A percentile compares a stretch with the other conserved stretches of the same genome.
Evolutionary conservation across 2,888 invertebrate species (phyloP).

Genomic region (Acleris holmiana): DNA sequence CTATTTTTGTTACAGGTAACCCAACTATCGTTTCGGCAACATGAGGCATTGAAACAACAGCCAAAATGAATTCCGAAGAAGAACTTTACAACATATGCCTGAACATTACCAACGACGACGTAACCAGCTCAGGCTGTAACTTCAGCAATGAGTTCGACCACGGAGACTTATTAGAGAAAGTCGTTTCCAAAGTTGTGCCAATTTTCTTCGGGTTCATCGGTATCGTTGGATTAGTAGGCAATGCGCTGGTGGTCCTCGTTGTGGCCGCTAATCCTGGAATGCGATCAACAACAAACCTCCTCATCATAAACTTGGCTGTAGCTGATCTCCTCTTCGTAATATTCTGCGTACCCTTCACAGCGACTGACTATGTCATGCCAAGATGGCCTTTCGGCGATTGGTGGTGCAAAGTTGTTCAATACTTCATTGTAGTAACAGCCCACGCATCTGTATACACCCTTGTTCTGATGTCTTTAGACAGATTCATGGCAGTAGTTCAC

Average conservation of each 20-base stretch:
- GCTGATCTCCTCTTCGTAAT: slow-evolving; percentile 96
- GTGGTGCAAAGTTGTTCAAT: slow-evolving; percentile 96
- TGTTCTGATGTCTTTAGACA: slow-evolving; percentile 96
- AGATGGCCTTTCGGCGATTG: slow-evolving; percentile 96
- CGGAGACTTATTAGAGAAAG: slow-evolving; percentile 84
- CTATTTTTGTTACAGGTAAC: slow-evolving; percentile 61
- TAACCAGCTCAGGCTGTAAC: slow-evolving; percentile 65
- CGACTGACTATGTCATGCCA: slow-evolving; percentile 93
- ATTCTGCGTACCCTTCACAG: slow-evolving; percentile 97
- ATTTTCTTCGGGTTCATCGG: slow-evolving; percentile 94
- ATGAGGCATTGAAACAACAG: slow-evolving; percentile 50
- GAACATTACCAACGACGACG: slow-evolving; percentile 68
- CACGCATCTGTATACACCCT: slow-evolving; percentile 97
- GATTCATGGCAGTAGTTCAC: slow-evolving; percentile 96
- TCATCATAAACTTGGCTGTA: slow-evolving; percentile 95
- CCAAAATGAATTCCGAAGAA: slow-evolving; percentile 73
- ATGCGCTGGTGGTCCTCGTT: slow-evolving; percentile 94
- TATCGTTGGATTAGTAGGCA: slow-evolving; percentile 94
- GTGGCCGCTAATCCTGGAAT: slow-evolving; percentile 95
- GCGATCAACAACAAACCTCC: slow-evolving; percentile 96
- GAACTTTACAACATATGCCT: slow-evolving; percentile 75
- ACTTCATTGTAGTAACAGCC: slow-evolving; percentile 95
- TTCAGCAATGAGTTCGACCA: slow-evolving; percentile 74
- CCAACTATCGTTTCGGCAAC: slow-evolving; percentile 26
- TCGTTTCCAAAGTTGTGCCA: slow-evolving; percentile 90